Evolutionary conservation across 2,888 invertebrate species (phyloP), one percentile per base, ranked within the genome.

Genomic region (Agrochola circellaris): DNA sequence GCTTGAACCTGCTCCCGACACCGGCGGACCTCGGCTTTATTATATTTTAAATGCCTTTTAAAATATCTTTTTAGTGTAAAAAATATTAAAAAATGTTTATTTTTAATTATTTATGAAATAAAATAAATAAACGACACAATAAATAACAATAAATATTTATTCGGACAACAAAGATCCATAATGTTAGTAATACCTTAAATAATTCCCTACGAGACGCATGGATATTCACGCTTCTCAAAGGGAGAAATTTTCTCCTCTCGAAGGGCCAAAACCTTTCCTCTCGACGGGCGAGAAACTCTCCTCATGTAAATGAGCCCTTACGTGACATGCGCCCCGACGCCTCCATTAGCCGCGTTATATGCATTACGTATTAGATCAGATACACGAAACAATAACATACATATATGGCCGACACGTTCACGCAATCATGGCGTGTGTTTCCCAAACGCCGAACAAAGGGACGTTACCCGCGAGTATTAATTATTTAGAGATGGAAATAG

Each of bases 291-390:
- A 68, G 51, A 34, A 54, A 51, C n/a, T 34, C 8, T 17, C 20
- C 11, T 26, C 15, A 1, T 23, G 8, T 82, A 81, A 74, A 51
- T 2, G 23, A 0, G 2, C 9, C 20, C 26, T 77, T 70, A 77
- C 79, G 77, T 82, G 75, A 76, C 87, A 30, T 42, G 60, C 34
- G 75, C 48, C 38, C 23, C 42, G 66, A 66, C 48, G 60, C 73
- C 48, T 67, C 77, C 71, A 85, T 79, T 78, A 87, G 70, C 66
- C 45, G 34, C 56, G 26, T 6, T 81, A 79, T 75, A 85, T 85
- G 79, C 76, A 85, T 75, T 77, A 75, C 48, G 68, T 79, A 85
- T 79, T 84, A 85, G 73, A 82, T 82, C 77, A 73, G 82, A 85
- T 70, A 82, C 60, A 73, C 65, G 64, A 68, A 51, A 65, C 72